Percentiles rank a stretch among this genome's conserved stretches.
Conservation (phyloP, 2,888 invertebrate genomes). For the Liopterus haemorrhoidalis region DNA sequence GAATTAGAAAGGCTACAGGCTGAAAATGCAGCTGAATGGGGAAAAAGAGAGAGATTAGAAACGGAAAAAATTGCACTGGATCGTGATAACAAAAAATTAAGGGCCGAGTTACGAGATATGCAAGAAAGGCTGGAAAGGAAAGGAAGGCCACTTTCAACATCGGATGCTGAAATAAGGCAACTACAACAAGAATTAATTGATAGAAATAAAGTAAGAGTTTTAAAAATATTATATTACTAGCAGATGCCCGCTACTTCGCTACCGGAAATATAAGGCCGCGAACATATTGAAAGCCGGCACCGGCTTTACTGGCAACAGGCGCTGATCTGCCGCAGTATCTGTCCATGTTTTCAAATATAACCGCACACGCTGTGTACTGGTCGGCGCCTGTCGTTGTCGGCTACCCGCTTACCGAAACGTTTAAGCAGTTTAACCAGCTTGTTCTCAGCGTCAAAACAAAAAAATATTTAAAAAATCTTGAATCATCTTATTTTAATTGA, state of each 20-base stretch:
- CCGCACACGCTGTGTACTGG: too few relatives aligned
- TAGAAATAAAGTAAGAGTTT: slow-evolving; percentile 55
- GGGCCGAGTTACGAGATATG: slow-evolving; percentile 61
- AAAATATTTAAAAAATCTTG: too few relatives aligned
- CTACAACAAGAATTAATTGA: slow-evolving; percentile 63
- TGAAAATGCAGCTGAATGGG: slow-evolving; percentile 93
- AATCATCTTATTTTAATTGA: too few relatives aligned
- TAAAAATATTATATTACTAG: background rate
- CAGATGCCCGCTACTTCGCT: background rate
- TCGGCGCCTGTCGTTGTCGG: too few relatives aligned
- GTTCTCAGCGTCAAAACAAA: too few relatives aligned
- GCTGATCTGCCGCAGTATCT: too few relatives aligned
- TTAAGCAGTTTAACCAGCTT: too few relatives aligned
- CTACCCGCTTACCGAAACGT: too few relatives aligned
- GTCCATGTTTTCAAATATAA: too few relatives aligned
- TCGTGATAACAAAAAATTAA: slow-evolving; percentile 80
- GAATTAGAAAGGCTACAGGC: slow-evolving; percentile 82
- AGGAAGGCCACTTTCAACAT: slow-evolving; percentile 56
- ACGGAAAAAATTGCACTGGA: slow-evolving; percentile 83
- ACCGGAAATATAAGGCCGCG: too few relatives aligned
- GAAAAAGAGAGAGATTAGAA: slow-evolving; percentile 81
- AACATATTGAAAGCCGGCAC: too few relatives aligned
- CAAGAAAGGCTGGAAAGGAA: slow-evolving; percentile 64
- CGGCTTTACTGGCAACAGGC: too few relatives aligned
- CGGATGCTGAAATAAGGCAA: slow-evolving; percentile 58